Conservation (phyloP, 2,797 vertebrate species). For the Loriculus beryllinus region DNA sequence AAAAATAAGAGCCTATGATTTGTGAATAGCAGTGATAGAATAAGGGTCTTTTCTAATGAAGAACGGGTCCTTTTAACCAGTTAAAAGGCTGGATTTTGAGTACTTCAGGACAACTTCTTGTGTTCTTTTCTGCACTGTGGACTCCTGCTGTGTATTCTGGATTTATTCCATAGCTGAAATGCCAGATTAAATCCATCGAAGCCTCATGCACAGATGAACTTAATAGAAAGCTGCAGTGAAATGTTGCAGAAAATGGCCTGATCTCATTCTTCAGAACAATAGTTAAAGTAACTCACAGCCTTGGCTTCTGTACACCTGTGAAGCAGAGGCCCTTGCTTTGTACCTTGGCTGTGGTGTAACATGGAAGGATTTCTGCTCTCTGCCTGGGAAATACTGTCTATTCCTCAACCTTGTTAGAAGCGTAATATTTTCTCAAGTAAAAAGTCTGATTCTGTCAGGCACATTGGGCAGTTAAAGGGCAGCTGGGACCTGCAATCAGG, state of each 20-base stretch:
- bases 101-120: neutral
- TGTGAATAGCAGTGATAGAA: neutral
- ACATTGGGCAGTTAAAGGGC: neutral
- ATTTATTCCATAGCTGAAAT: neutral
- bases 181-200: neutral
- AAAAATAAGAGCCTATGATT: neutral
- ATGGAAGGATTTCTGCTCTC: conserved; percentile 11
- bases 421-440: neutral
- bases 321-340: neutral
- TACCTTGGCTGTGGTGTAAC: neutral
- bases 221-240: neutral
- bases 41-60: neutral
- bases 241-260: conserved; percentile 26
- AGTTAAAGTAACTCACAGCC: neutral
- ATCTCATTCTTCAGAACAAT: neutral
- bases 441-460: neutral
- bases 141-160: neutral
- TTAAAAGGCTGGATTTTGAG: neutral
- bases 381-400: conserved; percentile 24
- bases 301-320: neutral
- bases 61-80: neutral
- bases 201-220: neutral
- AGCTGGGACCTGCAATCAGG: neutral
- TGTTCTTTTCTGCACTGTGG: neutral
- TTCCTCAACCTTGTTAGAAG: neutral